Percentiles rank a stretch among this genome's conserved stretches.
phyloP scores from a whole-genome alignment of 2,888 invertebrate genomes.

The Drosophila ustulata region DNA sequence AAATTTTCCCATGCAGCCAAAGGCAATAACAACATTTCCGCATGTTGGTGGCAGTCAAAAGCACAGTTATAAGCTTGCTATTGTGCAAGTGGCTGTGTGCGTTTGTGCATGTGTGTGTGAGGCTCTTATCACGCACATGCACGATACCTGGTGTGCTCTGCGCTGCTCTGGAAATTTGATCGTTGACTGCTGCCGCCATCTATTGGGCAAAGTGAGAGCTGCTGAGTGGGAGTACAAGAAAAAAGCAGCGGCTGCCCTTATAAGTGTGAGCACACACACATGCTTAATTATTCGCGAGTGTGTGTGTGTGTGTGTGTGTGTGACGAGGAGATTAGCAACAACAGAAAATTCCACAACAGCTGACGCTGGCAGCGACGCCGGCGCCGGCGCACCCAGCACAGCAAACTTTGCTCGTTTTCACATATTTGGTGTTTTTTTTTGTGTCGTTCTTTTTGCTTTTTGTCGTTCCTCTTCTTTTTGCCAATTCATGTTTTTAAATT shows the following conservation, averaged over 20 bases:
- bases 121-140: constrained; percentile 42
- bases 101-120: constrained; percentile 18
- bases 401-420: constrained; percentile 53
- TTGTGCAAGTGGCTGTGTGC: constrained; percentile 9
- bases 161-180: constrained; percentile 47
- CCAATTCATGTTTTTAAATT: constrained; percentile 74
- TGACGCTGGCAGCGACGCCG: constrained; percentile 59
- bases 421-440: constrained; percentile 35
- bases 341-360: constrained; percentile 63
- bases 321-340: constrained; percentile 63
- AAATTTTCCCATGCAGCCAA: constrained; percentile 49
- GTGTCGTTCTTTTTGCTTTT: constrained; percentile 7
- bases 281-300: background rate
- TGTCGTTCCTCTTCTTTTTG: constrained; percentile 44
- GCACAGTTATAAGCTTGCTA: constrained; percentile 46
- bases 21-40: constrained; percentile 56
- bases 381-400: constrained; percentile 63
- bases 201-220: constrained; percentile 36
- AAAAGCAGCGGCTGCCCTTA: constrained; percentile 11
- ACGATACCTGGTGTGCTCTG: constrained; percentile 4
- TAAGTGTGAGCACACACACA: constrained; percentile 6
- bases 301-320: constrained; percentile 4
- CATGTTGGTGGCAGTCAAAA: constrained; percentile 55
- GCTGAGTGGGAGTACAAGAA: constrained; percentile 29
- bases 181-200: constrained; percentile 45